phyloP scores from a whole-genome alignment of 2,797 vertebrate species.

The Sebastes dallii region DNA sequence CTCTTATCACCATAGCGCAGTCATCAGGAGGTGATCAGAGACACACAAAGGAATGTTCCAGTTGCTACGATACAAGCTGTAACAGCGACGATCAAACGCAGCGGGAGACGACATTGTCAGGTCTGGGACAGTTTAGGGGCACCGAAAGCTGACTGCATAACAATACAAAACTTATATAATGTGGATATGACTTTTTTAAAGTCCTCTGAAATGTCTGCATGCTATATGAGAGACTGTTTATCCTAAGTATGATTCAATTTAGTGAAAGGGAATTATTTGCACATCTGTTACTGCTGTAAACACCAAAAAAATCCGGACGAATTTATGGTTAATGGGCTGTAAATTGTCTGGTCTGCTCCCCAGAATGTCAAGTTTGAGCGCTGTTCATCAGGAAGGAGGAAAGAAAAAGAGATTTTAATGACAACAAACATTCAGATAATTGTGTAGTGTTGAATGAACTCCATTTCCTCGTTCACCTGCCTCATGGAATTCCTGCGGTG shows the following conservation, averaged over 20 bases:
- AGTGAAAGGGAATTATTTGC: conserved; percentile 54
- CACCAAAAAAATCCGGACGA: conserved; percentile 51
- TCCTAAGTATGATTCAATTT: conserved; percentile 6
- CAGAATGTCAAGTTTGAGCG: conserved; percentile 46
- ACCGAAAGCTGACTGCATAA: not conserved
- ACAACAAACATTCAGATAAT: conserved; percentile 76
- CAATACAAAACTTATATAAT: conserved; percentile 27
- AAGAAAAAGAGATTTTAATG: conserved; percentile 50
- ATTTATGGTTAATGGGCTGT: conserved; percentile 67
- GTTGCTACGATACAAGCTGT: conserved; percentile 49
- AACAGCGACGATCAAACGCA: conserved; percentile 46
- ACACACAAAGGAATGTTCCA: conserved; percentile 57
- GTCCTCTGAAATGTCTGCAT: not conserved
- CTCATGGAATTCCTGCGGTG: conserved; percentile 66
- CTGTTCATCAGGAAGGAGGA: conserved; percentile 41
- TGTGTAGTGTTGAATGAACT: conserved; percentile 70
- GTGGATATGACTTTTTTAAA: not conserved
- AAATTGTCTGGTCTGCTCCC: conserved; percentile 64
- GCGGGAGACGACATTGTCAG: conserved; percentile 22
- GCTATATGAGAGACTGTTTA: not conserved
- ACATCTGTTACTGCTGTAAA: conserved; percentile 65
- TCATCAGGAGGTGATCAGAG: conserved; percentile 69
- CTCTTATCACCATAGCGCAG: conserved; percentile 56
- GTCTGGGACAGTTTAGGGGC: conserved; percentile 27
- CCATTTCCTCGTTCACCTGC: conserved; percentile 78